phyloP scores from a whole-genome alignment of 2,797 vertebrate genomes.

The Eulemur albifrons region DNA sequence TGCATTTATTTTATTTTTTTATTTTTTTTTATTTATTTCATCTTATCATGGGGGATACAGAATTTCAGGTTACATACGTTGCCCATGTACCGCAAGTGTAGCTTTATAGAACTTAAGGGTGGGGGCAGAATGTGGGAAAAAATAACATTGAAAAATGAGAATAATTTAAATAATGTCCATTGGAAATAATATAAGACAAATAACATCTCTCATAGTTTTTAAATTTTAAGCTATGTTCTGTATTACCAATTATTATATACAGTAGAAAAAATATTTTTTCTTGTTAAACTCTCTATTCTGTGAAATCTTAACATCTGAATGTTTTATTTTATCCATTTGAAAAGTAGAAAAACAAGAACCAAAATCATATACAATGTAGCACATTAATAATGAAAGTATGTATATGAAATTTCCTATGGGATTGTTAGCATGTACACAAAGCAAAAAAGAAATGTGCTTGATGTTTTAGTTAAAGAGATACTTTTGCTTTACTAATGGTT shows the following conservation, averaged over 20 bases:
- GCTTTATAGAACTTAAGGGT: neutral
- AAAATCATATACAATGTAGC: neutral
- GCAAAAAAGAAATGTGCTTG: neutral
- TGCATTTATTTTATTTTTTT: neutral
- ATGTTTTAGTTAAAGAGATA: neutral
- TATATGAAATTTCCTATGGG: neutral
- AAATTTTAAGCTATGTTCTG: slow-evolving; percentile 17
- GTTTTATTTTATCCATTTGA: neutral
- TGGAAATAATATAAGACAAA: slow-evolving; percentile 36
- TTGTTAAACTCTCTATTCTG: neutral
- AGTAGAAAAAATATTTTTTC: neutral
- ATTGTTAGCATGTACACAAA: neutral
- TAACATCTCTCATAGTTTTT: neutral
- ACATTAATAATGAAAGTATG: neutral
- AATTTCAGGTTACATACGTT: too few relatives aligned
- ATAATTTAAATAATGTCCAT: neutral
- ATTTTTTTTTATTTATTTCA: too few relatives aligned
- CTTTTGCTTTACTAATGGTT: neutral
- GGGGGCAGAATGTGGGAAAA: neutral
- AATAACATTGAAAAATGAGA: neutral
- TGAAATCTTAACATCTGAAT: slow-evolving; percentile 23
- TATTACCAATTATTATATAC: neutral
- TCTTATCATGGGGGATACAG: too few relatives aligned
- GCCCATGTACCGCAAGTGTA: too few relatives aligned
- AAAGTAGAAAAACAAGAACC: neutral